Evolutionary conservation across 35 echinoderm and acorn worm genomes (phyloP), one percentile per base, ranked within the genome.

Genomic region (Diadema setosum): DNA sequence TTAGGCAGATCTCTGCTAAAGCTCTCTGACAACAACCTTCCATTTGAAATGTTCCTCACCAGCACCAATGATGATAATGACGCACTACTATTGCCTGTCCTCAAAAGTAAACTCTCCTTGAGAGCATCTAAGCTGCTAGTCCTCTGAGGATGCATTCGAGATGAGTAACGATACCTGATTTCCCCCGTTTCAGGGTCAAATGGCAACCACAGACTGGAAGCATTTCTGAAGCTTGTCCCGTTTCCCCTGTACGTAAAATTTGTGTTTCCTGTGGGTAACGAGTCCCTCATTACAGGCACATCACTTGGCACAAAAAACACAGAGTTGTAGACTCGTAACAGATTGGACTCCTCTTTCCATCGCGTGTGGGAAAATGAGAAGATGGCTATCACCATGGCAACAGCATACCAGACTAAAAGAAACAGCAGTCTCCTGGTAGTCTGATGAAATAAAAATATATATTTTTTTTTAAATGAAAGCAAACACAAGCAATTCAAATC

Each of bases 361-460:
- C 74, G 40, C 15, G 31, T 41, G 67, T 60, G 35, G 4, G 87
- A 90, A 59, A 83, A 90, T 42, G 81, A 65, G 49, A 81, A 81
- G 21, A 90, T 60, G 11, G 74, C 87, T 45, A 81, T 42, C 23
- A 90, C 35, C 87, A 90, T 90, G 80, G 58, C 58, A 39, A 90
- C 37, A n/a, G 87, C 81, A 69, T 90, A 90, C 87, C 87, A 90
- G 44, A 65, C 41, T 33, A 90, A 37, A 23, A 90, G 74, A 31
- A 90, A 31, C 20, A 90, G 24, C 20, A 90, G 87, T 31, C 42
- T 81, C 76, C 59, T 82, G 46, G 75, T 81, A 37, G 81, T 90
- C 87, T 90, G 55, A 1, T 20, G 23, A 43, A 78, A 7, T 1
- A 81, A 88, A 49, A n/a, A n/a, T n/a, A n/a, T n/a, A n/a, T n/a